Evolutionary conservation across 1,140 invertebrate species (phyloP), one percentile per base, ranked within the genome.

Genomic region (Choristoneura fumiferana): DNA sequence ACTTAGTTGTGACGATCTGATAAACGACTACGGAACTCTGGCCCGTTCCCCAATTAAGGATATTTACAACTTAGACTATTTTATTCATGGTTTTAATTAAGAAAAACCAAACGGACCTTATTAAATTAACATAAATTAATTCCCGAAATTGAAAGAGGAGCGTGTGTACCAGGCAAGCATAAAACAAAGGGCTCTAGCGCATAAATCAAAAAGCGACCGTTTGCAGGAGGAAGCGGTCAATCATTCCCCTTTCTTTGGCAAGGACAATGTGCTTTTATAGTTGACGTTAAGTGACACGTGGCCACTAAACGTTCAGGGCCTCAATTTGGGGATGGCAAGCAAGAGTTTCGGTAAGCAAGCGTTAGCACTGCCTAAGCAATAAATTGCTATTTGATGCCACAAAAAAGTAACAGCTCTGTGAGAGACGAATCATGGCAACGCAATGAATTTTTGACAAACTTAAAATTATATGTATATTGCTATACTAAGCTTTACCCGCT

Each of bases 171-270:
- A 76, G 74, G 68, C 58, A 53, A 39, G 45, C 68, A 78, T 77
- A 79, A 80, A 80, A 79, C 76, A 78, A 81, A 76, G 70, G 72
- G 68, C 10, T 65, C 62, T 62, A 49, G 69, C 22, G 61, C 59
- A 81, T 81, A 78, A 79, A 76, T 84, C 78, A 81, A 71, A 76
- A 73, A 57, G 67, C 65, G 67, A 71, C 66, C 71, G 73, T 73
- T 76, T 34, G 65, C 64, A 67, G 63, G 64, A 82, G 81, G 78
- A 83, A 83, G 67, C 77, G 70, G 78, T 83, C 75, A 78, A 81
- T 83, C 80, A 85, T 78, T 71, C 73, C 71, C 69, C 66, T 69
- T 76, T 69, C 60, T 66, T 62, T 49, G 33, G 15, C 34, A 17
- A 62, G 43, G 39, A 40, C 45, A 54, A 54, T 33, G 53, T 69